Percentiles rank a stretch among this genome's conserved stretches.
These are phyloP conservation scores for Tarsius wallacei DNA, from an alignment of 2,797 vertebrate genomes.

Conservation along the genomic window DNA sequence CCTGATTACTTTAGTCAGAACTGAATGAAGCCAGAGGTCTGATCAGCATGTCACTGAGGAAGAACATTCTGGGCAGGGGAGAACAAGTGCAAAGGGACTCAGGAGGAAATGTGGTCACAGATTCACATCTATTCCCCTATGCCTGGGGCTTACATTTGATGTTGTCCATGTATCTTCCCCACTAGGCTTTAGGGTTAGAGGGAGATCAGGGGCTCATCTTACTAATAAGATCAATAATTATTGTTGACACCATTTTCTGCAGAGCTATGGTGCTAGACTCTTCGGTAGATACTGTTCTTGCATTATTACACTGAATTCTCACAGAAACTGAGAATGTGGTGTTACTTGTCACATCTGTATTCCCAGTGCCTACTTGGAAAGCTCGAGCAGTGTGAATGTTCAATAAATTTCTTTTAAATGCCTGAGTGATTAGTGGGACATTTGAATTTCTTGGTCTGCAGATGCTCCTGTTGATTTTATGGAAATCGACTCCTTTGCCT, in stretches of 20 bases:
- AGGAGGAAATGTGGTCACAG: fast-evolving
- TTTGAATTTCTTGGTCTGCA: neutral
- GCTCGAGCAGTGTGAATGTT: neutral
- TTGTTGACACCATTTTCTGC: neutral
- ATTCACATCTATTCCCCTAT: fast-evolving
- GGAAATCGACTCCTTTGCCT: neutral
- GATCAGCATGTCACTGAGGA: neutral
- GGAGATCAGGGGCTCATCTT: neutral
- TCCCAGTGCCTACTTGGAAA: neutral
- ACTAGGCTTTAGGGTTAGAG: no score
- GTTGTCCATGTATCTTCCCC: neutral
- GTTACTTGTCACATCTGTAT: neutral
- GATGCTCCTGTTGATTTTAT: neutral
- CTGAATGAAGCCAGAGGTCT: neutral
- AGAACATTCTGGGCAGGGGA: neutral
- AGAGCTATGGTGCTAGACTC: neutral
- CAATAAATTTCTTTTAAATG: neutral
- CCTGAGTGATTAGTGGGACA: neutral
- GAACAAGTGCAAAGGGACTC: no score
- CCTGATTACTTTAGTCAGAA: neutral
- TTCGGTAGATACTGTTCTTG: fast-evolving
- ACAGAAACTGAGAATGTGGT: fast-evolving
- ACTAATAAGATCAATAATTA: fast-evolving
- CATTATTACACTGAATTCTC: neutral
- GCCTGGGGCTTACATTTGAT: neutral